Evolutionary conservation across 92 coral and sea anemone genomes (phyloP).

Genomic region (Palythoa heliodiscus): DNA sequence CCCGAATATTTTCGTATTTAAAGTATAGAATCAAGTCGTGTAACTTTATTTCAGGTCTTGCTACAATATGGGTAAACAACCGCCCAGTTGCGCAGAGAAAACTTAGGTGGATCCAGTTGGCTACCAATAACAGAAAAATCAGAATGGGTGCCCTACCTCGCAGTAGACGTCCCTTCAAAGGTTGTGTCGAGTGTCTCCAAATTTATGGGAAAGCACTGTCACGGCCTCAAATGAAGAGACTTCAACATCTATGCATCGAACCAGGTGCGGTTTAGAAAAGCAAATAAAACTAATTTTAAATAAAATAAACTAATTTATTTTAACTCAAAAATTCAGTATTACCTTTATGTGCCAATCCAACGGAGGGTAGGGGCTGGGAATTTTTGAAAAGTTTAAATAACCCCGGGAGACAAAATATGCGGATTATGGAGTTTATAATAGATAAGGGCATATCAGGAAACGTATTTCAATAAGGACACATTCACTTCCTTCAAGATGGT

Average conservation of each 20-base stretch:
- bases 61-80: constrained; percentile 73
- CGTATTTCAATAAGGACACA: too few species aligned
- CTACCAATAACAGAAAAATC: constrained; percentile 55
- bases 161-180: constrained; percentile 58
- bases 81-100: constrained; percentile 57
- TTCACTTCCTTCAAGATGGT: too few species aligned
- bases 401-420: too few species aligned
- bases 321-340: too few species aligned
- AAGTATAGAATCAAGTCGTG: background rate
- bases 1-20: too few species aligned
- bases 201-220: constrained; percentile 70
- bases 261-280: constrained; percentile 56
- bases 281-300: background rate
- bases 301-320: too few species aligned
- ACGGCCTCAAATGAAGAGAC: constrained; percentile 65
- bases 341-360: too few species aligned
- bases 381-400: too few species aligned
- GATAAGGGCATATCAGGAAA: too few species aligned
- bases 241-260: constrained; percentile 73
- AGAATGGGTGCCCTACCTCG: constrained; percentile 68
- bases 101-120: constrained; percentile 61
- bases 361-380: too few species aligned
- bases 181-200: constrained; percentile 77
- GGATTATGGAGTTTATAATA: too few species aligned
- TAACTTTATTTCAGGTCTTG: constrained; percentile 35